A percentile compares a stretch with the other conserved stretches of the same genome.
phyloP scores from a whole-genome alignment of 2,113 vertebrate genomes.

The Rhegmatorhina hoffmannsi region DNA sequence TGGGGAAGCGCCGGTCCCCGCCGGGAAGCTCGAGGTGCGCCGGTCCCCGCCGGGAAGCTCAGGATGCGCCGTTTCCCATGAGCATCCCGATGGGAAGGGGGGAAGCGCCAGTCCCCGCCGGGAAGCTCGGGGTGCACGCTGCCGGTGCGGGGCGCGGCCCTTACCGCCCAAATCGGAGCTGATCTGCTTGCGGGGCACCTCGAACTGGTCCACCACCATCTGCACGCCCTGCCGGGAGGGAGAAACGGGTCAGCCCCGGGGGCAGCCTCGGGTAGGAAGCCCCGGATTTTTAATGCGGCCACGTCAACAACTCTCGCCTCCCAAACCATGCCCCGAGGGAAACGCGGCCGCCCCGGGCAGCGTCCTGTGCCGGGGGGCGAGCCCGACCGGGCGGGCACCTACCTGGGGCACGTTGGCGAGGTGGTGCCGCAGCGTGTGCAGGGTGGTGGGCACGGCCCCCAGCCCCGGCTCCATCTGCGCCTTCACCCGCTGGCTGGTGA shows the following conservation, averaged over 20 bases:
- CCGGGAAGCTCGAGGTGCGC: no score
- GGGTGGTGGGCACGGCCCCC: slow-evolving; percentile 30
- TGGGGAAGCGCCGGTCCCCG: no score
- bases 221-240: slow-evolving; percentile 54
- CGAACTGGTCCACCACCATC: slow-evolving; percentile 61
- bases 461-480: slow-evolving; percentile 66
- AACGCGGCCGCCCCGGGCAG: rapidly evolving
- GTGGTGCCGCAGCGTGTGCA: slow-evolving; percentile 65
- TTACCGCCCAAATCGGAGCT: slow-evolving; percentile 57
- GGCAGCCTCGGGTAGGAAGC: background rate
- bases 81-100: no score
- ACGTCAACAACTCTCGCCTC: background rate
- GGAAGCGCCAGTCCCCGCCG: no score
- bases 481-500: slow-evolving; percentile 73
- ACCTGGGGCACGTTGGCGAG: slow-evolving; percentile 73
- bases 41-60: no score
- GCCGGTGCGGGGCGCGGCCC: rapidly evolving
- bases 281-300: background rate
- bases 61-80: no score
- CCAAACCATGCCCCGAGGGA: background rate
- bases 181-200: slow-evolving; percentile 62
- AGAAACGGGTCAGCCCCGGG: rapidly evolving
- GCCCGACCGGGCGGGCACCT: background rate
- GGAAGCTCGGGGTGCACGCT: no score
- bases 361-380: rapidly evolving